phyloP scores from a whole-genome alignment of 2,113 vertebrate genomes.

The Cercopithecus mona region DNA sequence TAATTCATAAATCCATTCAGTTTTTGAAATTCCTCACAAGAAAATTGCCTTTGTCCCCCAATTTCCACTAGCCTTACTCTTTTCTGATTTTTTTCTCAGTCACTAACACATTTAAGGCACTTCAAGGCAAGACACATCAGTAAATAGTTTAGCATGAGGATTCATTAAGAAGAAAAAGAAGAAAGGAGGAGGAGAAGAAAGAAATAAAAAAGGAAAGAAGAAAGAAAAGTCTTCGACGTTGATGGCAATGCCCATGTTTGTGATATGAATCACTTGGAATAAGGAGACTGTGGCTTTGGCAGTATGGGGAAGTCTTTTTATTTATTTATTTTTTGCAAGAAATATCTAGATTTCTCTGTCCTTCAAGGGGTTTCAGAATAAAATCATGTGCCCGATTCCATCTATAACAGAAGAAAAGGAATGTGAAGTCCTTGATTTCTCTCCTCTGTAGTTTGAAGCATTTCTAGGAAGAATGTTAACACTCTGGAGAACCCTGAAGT shows the following conservation, averaged over 20 bases:
- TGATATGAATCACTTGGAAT: constrained; percentile 19
- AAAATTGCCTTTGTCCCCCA: background rate
- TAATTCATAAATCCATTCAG: background rate
- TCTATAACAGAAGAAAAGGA: constrained; percentile 38
- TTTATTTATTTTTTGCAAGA: background rate
- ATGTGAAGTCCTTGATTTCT: constrained; percentile 38
- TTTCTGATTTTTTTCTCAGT: constrained; percentile 39
- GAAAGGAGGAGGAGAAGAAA: background rate
- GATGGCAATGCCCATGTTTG: background rate
- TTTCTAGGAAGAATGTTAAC: constrained; percentile 46
- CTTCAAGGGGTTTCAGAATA: constrained; percentile 32
- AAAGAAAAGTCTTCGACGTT: constrained; percentile 33
- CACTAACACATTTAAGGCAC: constrained; percentile 17
- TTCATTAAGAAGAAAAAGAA: background rate
- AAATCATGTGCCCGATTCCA: background rate
- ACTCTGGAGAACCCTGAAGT: constrained; percentile 47
- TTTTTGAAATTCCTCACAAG: constrained; percentile 46
- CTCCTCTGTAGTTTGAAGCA: constrained; percentile 34
- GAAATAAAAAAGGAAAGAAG: background rate
- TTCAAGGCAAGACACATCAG: background rate
- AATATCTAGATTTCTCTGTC: background rate
- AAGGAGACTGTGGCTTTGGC: constrained; percentile 35
- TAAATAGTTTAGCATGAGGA: background rate
- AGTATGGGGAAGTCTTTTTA: background rate
- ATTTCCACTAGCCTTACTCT: background rate